A percentile compares a stretch with the other conserved stretches of the same genome.
Evolutionary conservation across 2,113 vertebrate genomes (phyloP).

Genomic region (Protobothrops mucrosquamatus): DNA sequence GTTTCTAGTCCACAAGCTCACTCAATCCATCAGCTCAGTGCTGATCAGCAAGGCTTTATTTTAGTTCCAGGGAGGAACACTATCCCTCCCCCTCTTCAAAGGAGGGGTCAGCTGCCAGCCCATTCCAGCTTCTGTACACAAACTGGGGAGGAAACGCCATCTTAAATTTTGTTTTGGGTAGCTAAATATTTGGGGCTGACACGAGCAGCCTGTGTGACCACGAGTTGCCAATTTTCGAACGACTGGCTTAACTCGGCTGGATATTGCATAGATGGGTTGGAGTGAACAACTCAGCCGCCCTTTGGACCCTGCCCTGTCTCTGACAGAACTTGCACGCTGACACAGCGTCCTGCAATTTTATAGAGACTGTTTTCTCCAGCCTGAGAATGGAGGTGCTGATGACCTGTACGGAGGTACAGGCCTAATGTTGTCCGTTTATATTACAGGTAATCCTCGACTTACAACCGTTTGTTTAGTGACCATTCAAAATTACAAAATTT

Average conservation of each 20-base stretch:
- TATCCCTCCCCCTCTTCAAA: neutral
- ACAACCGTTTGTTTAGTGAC: neutral
- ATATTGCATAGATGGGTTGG: accelerated
- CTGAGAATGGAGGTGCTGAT: too few relatives aligned
- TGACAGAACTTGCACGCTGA: neutral
- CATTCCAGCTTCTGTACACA: neutral
- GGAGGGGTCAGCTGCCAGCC: neutral
- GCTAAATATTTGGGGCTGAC: neutral
- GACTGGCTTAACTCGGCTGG: neutral
- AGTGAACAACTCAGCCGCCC: neutral
- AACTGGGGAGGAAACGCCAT: neutral
- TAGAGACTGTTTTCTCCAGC: neutral
- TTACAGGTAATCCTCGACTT: neutral
- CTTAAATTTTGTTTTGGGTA: neutral
- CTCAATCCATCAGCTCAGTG: neutral
- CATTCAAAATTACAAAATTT: neutral
- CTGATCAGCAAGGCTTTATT: neutral
- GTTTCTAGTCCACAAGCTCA: neutral
- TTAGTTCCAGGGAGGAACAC: neutral
- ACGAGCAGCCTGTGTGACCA: neutral
- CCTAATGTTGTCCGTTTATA: neutral
- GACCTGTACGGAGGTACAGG: neutral
- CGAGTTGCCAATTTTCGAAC: neutral
- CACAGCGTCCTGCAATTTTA: neutral
- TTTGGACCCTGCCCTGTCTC: neutral